Conservation (phyloP, 2,113 vertebrate species). For the Oncorhynchus gorbuscha region DNA sequence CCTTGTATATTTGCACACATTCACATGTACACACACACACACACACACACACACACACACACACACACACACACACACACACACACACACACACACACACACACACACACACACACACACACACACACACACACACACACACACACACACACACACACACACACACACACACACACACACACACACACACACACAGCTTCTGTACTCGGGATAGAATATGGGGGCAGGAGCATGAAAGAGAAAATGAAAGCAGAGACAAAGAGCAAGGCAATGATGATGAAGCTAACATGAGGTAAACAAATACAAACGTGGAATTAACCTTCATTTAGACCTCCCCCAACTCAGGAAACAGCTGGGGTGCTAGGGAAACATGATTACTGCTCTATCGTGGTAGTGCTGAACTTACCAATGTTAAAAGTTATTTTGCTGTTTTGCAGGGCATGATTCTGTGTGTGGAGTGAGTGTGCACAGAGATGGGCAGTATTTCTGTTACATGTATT, state of each 20-base stretch:
- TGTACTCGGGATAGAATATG: slow-evolving; percentile 24
- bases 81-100: background rate
- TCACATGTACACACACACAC: too few relatives aligned
- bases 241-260: slow-evolving; percentile 56
- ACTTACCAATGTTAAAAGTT: background rate
- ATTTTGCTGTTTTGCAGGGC: too few relatives aligned
- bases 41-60: background rate
- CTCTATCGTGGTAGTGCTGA: too few relatives aligned
- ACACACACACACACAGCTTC: slow-evolving; percentile 10
- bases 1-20: too few relatives aligned
- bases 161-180: too few relatives aligned
- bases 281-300: slow-evolving; percentile 47
- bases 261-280: slow-evolving; percentile 15
- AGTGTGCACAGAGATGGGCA: too few relatives aligned
- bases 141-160: background rate
- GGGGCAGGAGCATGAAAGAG: slow-evolving; percentile 49
- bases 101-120: background rate
- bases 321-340: background rate
- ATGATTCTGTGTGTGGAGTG: too few relatives aligned
- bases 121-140: background rate
- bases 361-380: too few relatives aligned
- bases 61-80: background rate
- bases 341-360: background rate
- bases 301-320: background rate
- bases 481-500: too few relatives aligned